These are phyloP conservation scores for Drosophila neocordata DNA, from an alignment of 1,140 invertebrate species.

Conservation along the genomic window DNA sequence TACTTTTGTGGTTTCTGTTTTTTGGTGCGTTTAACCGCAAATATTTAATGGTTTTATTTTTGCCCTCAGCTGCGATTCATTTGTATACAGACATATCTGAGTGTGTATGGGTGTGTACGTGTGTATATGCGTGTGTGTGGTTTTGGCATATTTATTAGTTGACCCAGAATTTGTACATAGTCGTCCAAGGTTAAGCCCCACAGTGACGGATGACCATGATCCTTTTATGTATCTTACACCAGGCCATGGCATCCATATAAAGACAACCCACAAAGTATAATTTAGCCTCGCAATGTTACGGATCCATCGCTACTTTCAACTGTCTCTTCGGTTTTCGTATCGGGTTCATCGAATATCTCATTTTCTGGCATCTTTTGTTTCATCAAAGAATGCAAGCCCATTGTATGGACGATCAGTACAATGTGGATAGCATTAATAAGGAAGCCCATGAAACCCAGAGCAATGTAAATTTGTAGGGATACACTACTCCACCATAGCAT, in stretches of 20 bases:
- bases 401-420: background rate
- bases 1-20: conserved; percentile 76
- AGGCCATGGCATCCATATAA: too few relatives aligned
- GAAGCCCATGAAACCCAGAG: background rate
- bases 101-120: background rate
- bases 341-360: too few relatives aligned
- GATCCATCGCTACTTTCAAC: too few relatives aligned
- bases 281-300: too few relatives aligned
- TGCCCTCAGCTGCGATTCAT: conserved; percentile 76
- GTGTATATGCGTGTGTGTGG: conserved; percentile 27
- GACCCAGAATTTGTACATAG: conserved; percentile 61
- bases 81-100: conserved; percentile 53
- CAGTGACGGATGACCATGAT: conserved; percentile 38
- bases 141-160: conserved; percentile 79
- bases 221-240: background rate
- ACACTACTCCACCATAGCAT: background rate
- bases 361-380: too few relatives aligned
- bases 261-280: too few relatives aligned
- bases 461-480: background rate
- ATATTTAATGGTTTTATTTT: conserved; percentile 81
- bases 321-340: too few relatives aligned
- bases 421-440: background rate
- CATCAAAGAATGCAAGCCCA: background rate
- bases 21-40: conserved; percentile 81
- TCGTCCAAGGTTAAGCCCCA: conserved; percentile 58